These are phyloP conservation scores for Phoebastria nigripes DNA, from an alignment of 2,797 vertebrate species.

Conservation along the genomic window DNA sequence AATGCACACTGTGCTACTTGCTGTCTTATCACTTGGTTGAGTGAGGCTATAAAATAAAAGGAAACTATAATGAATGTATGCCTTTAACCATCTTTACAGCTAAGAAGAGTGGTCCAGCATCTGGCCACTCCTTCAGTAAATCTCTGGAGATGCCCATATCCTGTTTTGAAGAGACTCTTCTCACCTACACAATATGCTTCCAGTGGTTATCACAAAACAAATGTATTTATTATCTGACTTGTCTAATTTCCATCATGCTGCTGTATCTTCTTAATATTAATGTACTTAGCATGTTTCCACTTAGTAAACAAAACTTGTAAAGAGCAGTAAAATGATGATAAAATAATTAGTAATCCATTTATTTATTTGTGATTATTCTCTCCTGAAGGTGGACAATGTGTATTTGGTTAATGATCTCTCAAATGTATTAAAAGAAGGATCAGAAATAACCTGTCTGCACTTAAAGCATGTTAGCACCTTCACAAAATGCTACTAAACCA, in stretches of 20 bases:
- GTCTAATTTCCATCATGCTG: not conserved
- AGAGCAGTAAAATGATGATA: not conserved
- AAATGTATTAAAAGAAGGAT: not conserved
- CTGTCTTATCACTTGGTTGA: not conserved
- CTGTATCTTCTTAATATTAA: not conserved
- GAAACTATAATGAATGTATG: not conserved
- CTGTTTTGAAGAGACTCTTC: not conserved
- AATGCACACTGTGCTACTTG: not conserved
- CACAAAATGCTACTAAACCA: not conserved
- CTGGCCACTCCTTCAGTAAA: not conserved
- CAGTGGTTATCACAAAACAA: slow-evolving; percentile 15
- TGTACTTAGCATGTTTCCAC: not conserved
- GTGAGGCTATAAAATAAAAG: slow-evolving; percentile 17
- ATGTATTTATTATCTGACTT: not conserved
- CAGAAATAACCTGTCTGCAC: not conserved
- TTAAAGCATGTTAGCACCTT: not conserved
- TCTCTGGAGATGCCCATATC: not conserved
- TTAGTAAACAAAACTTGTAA: not conserved
- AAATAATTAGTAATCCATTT: not conserved
- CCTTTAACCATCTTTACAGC: not conserved
- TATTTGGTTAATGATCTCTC: not conserved
- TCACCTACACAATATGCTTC: not conserved
- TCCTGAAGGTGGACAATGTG: not conserved
- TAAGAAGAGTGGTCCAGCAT: not conserved
- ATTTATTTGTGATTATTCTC: not conserved